These are phyloP conservation scores for Euwallacea similis DNA, from an alignment of 1,140 invertebrate species.

Conservation along the genomic window DNA sequence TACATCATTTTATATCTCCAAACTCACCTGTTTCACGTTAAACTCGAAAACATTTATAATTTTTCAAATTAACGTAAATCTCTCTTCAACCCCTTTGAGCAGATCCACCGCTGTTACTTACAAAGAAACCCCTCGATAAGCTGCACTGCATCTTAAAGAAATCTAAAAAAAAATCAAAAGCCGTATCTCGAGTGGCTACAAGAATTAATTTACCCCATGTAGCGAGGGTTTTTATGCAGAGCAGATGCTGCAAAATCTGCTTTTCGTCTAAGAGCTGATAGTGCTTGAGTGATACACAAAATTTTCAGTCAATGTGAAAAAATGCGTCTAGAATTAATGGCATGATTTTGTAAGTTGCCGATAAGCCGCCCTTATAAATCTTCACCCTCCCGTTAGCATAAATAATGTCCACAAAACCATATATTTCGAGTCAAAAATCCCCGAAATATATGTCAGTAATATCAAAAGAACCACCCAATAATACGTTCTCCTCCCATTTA, in stretches of 20 bases:
- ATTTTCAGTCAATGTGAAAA: neutral
- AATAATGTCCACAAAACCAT: neutral
- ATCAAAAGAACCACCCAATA: conserved; percentile 1
- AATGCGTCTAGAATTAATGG: neutral
- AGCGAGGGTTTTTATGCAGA: conserved; percentile 12
- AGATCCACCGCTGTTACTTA: conserved; percentile 1
- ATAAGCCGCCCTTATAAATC: neutral
- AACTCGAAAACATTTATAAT: no score
- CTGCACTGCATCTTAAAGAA: conserved; percentile 5
- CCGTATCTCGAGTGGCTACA: neutral
- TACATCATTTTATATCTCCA: no score
- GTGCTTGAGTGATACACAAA: neutral
- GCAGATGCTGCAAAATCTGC: conserved; percentile 12
- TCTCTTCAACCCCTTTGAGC: neutral
- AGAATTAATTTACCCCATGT: conserved; percentile 19
- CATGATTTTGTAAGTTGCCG: no score
- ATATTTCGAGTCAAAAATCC: neutral
- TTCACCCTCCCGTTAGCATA: neutral
- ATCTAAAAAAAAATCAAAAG: conserved; percentile 5
- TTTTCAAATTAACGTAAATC: no score
- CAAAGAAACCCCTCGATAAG: conserved; percentile 8
- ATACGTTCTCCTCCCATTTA: conserved; percentile 34
- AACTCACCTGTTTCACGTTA: no score
- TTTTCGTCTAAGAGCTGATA: neutral
- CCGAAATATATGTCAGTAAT: neutral